Percentiles rank a stretch among this genome's conserved stretches.
These are phyloP conservation scores for Patella pellucida DNA, from an alignment of 2,888 invertebrate species.

Conservation along the genomic window DNA sequence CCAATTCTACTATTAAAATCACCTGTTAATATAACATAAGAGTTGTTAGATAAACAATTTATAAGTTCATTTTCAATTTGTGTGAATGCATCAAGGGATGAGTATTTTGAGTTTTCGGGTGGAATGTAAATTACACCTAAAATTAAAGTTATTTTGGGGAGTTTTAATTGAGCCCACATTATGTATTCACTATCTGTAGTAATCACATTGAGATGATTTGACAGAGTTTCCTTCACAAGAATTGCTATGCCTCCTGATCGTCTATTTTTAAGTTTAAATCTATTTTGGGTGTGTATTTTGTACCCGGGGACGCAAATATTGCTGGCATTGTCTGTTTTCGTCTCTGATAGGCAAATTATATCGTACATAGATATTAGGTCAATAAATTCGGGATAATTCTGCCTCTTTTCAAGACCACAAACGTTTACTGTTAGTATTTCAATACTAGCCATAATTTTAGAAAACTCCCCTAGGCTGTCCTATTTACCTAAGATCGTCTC, in stretches of 20 bases:
- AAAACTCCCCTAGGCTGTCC: too few relatives aligned
- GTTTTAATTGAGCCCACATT: background rate
- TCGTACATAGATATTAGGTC: too few relatives aligned
- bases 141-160: background rate
- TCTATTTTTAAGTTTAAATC: background rate
- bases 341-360: too few relatives aligned
- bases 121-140: background rate
- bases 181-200: background rate
- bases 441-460: too few relatives aligned
- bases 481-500: too few relatives aligned
- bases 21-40: background rate
- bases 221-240: background rate
- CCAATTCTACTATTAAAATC: background rate
- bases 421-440: too few relatives aligned
- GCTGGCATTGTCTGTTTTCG: too few relatives aligned
- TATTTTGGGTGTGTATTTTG: too few relatives aligned
- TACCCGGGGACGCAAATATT: too few relatives aligned
- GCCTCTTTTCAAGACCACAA: too few relatives aligned
- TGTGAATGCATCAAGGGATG: background rate
- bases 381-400: too few relatives aligned
- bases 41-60: background rate
- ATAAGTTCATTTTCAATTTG: background rate
- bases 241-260: background rate
- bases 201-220: background rate
- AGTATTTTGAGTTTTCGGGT: background rate